phyloP scores from a whole-genome alignment of 2,888 invertebrate genomes.

The Volucella inanis region DNA sequence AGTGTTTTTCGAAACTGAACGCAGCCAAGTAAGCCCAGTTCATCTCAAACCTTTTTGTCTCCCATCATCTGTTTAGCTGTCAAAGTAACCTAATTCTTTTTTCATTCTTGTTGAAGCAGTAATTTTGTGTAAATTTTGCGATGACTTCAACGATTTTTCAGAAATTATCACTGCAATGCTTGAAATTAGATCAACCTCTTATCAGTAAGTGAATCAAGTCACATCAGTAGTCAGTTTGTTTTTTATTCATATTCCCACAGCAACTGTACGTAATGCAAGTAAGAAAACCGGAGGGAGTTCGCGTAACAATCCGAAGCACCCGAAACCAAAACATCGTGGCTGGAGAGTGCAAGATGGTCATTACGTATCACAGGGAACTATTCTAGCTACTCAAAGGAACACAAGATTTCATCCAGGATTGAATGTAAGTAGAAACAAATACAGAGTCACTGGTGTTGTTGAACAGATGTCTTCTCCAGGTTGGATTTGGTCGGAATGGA shows the following conservation, averaged over 20 bases:
- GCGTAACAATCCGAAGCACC: conserved; percentile 87
- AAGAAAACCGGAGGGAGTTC: conserved; percentile 91
- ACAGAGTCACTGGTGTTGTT: not conserved
- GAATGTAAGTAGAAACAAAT: conserved; percentile 85
- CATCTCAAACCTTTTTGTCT: conserved; percentile 1
- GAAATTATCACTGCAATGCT: conserved; percentile 79
- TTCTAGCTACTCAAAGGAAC: conserved; percentile 88
- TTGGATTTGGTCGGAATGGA: conserved; percentile 91
- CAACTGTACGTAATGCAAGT: conserved; percentile 86
- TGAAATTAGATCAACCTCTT: conserved; percentile 79
- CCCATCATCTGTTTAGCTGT: conserved; percentile 33
- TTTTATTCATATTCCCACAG: conserved; percentile 65
- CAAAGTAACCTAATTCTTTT: conserved; percentile 38
- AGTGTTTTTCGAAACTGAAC: not conserved
- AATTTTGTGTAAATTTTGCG: conserved; percentile 4
- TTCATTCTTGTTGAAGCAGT: not conserved
- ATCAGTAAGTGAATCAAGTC: conserved; percentile 77
- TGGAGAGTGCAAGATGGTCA: conserved; percentile 90
- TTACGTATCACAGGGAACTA: conserved; percentile 86
- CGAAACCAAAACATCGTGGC: conserved; percentile 90
- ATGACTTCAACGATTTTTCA: conserved; percentile 81
- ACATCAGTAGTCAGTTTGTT: not conserved
- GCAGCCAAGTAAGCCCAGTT: not conserved
- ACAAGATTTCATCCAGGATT: conserved; percentile 91
- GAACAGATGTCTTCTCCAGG: conserved; percentile 84